Base-by-base conservation (phyloP, 1,140 invertebrate species). In the Drosophila hydei region DNA sequence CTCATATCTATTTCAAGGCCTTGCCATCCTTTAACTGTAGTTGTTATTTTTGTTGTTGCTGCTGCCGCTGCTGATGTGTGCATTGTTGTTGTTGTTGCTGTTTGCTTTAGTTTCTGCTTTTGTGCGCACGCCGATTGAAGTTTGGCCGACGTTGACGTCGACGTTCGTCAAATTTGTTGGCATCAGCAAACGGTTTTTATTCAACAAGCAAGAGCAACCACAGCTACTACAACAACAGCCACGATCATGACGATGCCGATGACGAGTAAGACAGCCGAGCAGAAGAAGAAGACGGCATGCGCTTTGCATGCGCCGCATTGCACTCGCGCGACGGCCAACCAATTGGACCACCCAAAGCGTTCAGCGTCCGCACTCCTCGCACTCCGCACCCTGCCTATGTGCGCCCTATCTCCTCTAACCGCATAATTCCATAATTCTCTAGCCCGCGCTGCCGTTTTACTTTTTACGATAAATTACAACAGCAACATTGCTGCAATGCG, bases 161-260 rank as follows among this genome's bases (percentile, higher is more conserved):
- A 79, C 85, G 77, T 90, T 90, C 84, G 83, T 90, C 88, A 90
- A 79, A 74, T 80, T 76, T 88, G 89, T 90, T 89, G 84, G 84
- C 84, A 89, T 88, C 84, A 88, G 84, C 84, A 88, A 88, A 79
- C 78, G 85, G 67, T 77, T 81, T 64, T 61, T 74, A 72, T 75
- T 74, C 63, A 70, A 55, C 45, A 42, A 67, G 42, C 63, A 63
- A 23, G 12, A 67, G 9, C 16, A 68, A 56, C 12, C 6, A 12
- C 61, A 61, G 16, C 69, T 50, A 43, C 67, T 40, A 40, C 77
- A 73, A 40, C 72, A 72, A 18, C 62, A 56, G 45, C 45, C 51
- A 58, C 38, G 77, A 54, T 63, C 63, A 61, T 40, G 56, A 58
- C 72, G 69, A 61, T 45, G 54, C 19, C 78, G 75, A 65, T 59